These are phyloP conservation scores for Borostomias antarcticus DNA, from an alignment of 2,797 vertebrate genomes.

Conservation along the genomic window DNA sequence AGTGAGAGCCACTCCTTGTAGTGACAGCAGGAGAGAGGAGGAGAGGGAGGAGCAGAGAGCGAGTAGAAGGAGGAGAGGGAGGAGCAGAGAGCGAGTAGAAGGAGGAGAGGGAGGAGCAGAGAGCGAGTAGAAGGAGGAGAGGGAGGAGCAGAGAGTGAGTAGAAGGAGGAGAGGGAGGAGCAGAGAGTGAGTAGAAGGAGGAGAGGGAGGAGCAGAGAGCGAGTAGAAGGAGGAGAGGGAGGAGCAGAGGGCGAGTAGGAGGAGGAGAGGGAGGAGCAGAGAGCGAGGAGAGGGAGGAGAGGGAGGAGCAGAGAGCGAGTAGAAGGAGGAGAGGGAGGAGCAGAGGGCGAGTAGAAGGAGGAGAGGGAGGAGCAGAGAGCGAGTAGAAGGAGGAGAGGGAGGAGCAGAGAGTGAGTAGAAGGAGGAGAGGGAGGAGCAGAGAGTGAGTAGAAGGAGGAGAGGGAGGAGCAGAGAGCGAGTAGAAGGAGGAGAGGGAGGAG, in stretches of 20 bases:
- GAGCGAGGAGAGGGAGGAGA: constrained; percentile 6
- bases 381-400: too few species aligned
- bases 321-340: not conserved
- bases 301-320: not conserved
- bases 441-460: not conserved
- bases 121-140: not conserved
- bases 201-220: too few species aligned
- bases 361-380: too few species aligned
- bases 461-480: not conserved
- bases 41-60: too few species aligned
- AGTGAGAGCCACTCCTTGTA: not conserved
- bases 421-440: fast-evolving
- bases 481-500: not conserved
- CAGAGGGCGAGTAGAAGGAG: not conserved
- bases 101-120: too few species aligned
- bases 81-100: too few species aligned
- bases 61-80: too few species aligned
- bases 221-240: too few species aligned
- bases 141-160: too few species aligned
- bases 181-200: too few species aligned
- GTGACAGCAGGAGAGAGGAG: not conserved
- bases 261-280: constrained; percentile 8
- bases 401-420: too few species aligned
- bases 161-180: too few species aligned
- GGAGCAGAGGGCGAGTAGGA: not conserved